Evolutionary conservation across 2,797 vertebrate species (phyloP).

Genomic region (Crax fasciolata): DNA sequence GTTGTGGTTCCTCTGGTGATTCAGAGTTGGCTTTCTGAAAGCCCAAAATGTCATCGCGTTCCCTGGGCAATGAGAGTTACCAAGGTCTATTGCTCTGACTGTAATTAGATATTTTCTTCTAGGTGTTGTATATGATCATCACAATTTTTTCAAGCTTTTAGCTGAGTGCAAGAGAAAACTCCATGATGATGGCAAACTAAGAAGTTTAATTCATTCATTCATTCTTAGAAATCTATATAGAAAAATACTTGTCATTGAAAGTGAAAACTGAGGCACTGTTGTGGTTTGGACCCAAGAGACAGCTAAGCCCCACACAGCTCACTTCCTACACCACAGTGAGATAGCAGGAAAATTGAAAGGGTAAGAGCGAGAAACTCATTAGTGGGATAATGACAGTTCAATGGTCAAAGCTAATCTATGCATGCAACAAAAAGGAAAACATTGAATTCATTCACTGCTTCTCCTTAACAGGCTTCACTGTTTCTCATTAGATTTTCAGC

Average conservation of each 20-base stretch:
- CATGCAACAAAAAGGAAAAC: not conserved
- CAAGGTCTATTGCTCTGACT: not conserved
- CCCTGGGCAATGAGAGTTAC: not conserved
- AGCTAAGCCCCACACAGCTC: not conserved
- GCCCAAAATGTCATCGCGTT: not conserved
- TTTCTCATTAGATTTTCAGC: not conserved
- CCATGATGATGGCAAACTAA: not conserved
- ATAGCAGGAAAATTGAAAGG: not conserved
- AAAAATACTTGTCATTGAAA: not conserved
- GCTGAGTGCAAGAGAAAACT: not conserved
- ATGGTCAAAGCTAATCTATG: not conserved
- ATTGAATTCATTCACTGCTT: not conserved
- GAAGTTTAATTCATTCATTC: conserved; percentile 2
- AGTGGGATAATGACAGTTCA: not conserved
- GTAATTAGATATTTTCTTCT: conserved; percentile 3
- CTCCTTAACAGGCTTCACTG: not conserved
- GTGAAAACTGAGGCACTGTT: not conserved
- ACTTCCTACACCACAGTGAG: not conserved
- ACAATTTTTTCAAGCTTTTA: not conserved
- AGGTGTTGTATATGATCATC: not conserved
- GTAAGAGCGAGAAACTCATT: not conserved
- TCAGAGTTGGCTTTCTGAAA: not conserved
- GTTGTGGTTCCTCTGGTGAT: not conserved
- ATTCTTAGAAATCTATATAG: not conserved
- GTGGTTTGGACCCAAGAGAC: not conserved